Percentiles rank a stretch among this genome's conserved stretches.
Evolutionary conservation across 2,113 vertebrate species (phyloP).

Genomic region (Paedocypris sp.): DNA sequence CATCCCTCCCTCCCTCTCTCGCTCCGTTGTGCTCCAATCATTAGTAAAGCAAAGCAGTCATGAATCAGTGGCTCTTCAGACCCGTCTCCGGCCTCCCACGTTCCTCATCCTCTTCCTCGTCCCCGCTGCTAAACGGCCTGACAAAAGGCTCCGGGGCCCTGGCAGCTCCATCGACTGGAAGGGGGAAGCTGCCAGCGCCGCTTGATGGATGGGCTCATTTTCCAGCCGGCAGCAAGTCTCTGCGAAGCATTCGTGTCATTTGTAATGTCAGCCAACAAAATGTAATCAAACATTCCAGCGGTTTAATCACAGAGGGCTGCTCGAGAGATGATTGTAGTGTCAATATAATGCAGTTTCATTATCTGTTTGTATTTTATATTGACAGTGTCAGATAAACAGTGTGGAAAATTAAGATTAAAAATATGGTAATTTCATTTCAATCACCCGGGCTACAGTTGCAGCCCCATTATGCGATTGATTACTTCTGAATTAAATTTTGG

Average conservation of each 20-base stretch:
- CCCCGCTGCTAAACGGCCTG: slow-evolving; percentile 98
- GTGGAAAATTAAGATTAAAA: slow-evolving; percentile 99
- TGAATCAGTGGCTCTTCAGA: slow-evolving; percentile 59
- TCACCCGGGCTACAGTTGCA: slow-evolving; percentile 99
- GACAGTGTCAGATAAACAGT: slow-evolving; percentile 99
- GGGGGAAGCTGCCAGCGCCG: slow-evolving; percentile 92
- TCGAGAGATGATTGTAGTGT: slow-evolving; percentile 99
- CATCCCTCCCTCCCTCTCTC: slow-evolving; percentile 38
- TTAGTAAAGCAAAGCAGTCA: slow-evolving; percentile 63
- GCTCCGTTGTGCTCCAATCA: slow-evolving; percentile 64
- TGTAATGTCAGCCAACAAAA: slow-evolving; percentile 99
- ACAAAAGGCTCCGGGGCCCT: slow-evolving; percentile 94
- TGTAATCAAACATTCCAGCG: slow-evolving; percentile 99
- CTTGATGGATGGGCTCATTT: slow-evolving; percentile 99
- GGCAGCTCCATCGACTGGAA: slow-evolving; percentile 99
- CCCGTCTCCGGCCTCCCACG: slow-evolving; percentile 23
- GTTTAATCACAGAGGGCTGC: slow-evolving; percentile 99
- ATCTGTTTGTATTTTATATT: slow-evolving; percentile 99
- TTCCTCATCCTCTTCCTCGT: slow-evolving; percentile 62
- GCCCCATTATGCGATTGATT: slow-evolving; percentile 99
- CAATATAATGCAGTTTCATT: slow-evolving; percentile 99
- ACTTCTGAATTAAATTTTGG: slow-evolving; percentile 99
- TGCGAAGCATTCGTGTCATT: slow-evolving; percentile 99
- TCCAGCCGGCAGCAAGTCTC: slow-evolving; percentile 99
- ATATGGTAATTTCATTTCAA: slow-evolving; percentile 99